These are phyloP conservation scores for Aphelenchoides bicaudatus DNA, from an alignment of 2,888 invertebrate genomes.

Conservation along the genomic window DNA sequence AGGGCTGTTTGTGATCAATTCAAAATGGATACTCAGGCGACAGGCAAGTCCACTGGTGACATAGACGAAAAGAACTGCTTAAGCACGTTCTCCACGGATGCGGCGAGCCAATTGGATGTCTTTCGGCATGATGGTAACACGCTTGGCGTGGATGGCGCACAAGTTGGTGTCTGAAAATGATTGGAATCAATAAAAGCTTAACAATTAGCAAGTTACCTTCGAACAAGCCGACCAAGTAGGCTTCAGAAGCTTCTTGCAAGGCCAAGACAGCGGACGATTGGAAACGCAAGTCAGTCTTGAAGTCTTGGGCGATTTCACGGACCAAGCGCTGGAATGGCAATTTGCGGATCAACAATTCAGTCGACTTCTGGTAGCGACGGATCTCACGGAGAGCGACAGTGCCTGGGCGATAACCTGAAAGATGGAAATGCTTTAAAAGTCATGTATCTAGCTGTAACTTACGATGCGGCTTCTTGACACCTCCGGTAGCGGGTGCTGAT, in stretches of 20 bases:
- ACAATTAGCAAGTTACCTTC: no score
- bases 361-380: constrained; percentile 91
- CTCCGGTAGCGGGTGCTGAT: constrained; percentile 72
- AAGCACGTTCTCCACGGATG: constrained; percentile 69
- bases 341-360: constrained; percentile 89
- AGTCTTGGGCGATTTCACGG: constrained; percentile 86
- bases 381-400: constrained; percentile 94
- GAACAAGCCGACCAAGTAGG: constrained; percentile 78
- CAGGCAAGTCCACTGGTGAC: no score
- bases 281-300: constrained; percentile 43
- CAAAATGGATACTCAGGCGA: no score
- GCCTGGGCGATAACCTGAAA: constrained; percentile 89
- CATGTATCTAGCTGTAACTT: constrained; percentile 74
- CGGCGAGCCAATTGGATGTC: constrained; percentile 46
- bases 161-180: constrained; percentile 96
- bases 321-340: constrained; percentile 88
- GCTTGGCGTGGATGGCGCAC: constrained; percentile 94
- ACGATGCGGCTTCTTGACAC: constrained; percentile 70
- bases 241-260: constrained; percentile 39
- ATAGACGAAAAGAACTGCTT: no score
- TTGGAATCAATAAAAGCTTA: no score
- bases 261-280: constrained; percentile 37
- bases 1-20: no score
- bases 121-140: constrained; percentile 93
- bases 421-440: constrained; percentile 91